Evolutionary conservation across 2,888 invertebrate genomes (phyloP), one percentile per base, ranked within the genome.

Genomic region (Ochropacha duplaris): DNA sequence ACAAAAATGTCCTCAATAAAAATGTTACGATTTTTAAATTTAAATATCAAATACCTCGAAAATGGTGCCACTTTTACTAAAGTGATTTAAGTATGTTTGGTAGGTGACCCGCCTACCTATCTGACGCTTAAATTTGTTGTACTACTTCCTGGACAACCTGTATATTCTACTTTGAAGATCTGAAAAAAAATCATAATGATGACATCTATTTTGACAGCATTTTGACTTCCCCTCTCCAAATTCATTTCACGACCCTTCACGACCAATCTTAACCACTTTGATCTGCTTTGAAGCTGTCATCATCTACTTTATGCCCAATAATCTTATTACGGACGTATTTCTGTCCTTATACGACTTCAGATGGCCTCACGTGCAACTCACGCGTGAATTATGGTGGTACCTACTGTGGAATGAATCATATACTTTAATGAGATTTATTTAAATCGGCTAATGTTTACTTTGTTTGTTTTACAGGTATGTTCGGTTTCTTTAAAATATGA

Each of bases 321-420:
- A 79, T 77, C 80, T 70, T 57, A 74, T 79, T 79, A 78, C 66
- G 65, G 61, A 64, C 60, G 54, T 61, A 62, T 50, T 54, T 14
- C n/a, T 54, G 36, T 28, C 66, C 61, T 78, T 79, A 61, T 80
- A 72, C 1, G 79, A 61, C 74, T 78, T 81, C 82, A 49, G 60
- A 56, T 62, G 65, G 64, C 67, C 72, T 68, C 71, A 77, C 72
- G 71, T 69, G 71, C 52, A 58, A 62, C 31, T 19, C 57, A 50
- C 55, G 61, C 61, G 64, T 68, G 62, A 60, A 68, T 66, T 58
- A 59, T 31, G 57, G 58, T 61, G 51, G 61, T 58, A 57, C 39
- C 16, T 4, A 16, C 36, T 50, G 31, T 55, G 55, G 50, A 58
- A 52, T 50, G 59, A 65, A 62, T 69, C 64, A 56, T 63, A 68